Conservation (phyloP, 2,113 vertebrate genomes). For the Nerophis ophidion region DNA sequence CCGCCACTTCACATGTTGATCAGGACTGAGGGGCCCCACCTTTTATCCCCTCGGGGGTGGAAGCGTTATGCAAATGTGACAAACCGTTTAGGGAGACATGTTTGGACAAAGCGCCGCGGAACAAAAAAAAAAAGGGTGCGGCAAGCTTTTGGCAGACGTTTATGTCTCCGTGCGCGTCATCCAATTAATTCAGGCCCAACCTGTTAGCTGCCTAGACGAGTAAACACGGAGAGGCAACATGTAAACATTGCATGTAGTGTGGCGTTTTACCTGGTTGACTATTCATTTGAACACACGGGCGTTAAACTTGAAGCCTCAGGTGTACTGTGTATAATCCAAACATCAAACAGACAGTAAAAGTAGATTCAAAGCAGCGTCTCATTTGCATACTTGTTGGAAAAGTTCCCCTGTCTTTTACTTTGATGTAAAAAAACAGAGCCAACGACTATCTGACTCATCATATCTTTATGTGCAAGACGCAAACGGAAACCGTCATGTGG, state of each 20-base stretch:
- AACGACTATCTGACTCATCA: no score
- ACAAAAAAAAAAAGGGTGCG: no score
- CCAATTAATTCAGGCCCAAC: no score
- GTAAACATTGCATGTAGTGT: no score
- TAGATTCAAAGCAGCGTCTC: constrained; percentile 30
- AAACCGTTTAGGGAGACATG: constrained; percentile 39
- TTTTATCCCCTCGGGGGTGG: constrained; percentile 32
- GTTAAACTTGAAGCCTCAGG: background rate
- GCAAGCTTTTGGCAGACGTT: no score
- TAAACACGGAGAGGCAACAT: no score
- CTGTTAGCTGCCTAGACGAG: no score
- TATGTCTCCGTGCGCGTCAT: no score
- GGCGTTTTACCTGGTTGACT: no score
- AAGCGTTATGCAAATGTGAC: constrained; percentile 62
- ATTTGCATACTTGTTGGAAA: constrained; percentile 50
- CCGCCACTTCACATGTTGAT: constrained; percentile 56
- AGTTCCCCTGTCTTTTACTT: constrained; percentile 1
- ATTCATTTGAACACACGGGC: background rate
- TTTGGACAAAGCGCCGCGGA: background rate
- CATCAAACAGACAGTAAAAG: constrained; percentile 12
- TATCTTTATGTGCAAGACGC: no score
- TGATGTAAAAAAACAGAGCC: background rate
- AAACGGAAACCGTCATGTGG: no score
- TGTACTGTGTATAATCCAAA: background rate
- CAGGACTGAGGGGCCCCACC: constrained; percentile 19